These are phyloP conservation scores for Sebastes itinus DNA, from an alignment of 2,797 vertebrate genomes.

Conservation along the genomic window DNA sequence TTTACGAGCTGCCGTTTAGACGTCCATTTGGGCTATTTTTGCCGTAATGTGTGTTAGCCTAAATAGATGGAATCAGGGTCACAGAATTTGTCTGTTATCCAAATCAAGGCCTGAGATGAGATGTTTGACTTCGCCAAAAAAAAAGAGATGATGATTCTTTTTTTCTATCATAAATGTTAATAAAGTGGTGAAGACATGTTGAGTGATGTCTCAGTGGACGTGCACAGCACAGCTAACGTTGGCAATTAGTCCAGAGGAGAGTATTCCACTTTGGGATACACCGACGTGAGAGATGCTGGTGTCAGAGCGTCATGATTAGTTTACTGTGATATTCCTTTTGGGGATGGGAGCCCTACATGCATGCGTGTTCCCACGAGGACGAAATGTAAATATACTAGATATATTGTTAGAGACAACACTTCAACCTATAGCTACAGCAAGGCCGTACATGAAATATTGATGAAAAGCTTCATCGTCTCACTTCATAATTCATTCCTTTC, in stretches of 20 bases:
- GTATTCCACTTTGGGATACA: conserved; percentile 59
- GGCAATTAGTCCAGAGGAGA: conserved; percentile 67
- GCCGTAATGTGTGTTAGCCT: conserved; percentile 74
- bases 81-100: conserved; percentile 62
- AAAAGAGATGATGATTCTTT: conserved; percentile 21
- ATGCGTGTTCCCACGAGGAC: conserved; percentile 70
- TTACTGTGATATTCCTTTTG: conserved; percentile 73
- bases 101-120: conserved; percentile 57
- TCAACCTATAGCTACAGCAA: conserved; percentile 61
- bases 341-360: conserved; percentile 62
- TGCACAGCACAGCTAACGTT: conserved; percentile 49
- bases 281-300: conserved; percentile 64
- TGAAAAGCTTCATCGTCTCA: conserved; percentile 2
- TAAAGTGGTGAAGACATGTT: conserved; percentile 48
- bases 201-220: conserved; percentile 72
- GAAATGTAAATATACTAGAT: conserved; percentile 82
- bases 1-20: conserved; percentile 78
- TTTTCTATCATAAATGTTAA: conserved; percentile 56
- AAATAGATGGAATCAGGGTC: conserved; percentile 70
- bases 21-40: conserved; percentile 79
- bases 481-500: conserved; percentile 4
- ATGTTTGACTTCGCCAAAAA: conserved; percentile 40
- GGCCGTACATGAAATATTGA: conserved; percentile 68
- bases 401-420: conserved; percentile 78
- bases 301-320: conserved; percentile 72